These are phyloP conservation scores for Phodopus roborovskii DNA, from an alignment of 2,113 vertebrate species.

Conservation along the genomic window DNA sequence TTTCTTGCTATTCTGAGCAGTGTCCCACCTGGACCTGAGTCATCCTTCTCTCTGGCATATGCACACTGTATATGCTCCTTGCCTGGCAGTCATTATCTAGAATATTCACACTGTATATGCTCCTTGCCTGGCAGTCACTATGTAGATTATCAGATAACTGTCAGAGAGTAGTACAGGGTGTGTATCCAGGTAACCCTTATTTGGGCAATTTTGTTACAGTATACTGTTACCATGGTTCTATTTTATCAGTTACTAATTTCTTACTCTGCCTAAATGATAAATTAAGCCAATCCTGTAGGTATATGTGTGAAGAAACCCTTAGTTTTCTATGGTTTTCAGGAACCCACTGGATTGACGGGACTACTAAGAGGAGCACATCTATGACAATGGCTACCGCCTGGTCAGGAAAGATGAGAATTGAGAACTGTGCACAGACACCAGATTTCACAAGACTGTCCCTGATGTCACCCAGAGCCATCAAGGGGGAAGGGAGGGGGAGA, in stretches of 20 bases:
- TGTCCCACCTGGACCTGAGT: neutral
- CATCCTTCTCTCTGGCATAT: neutral
- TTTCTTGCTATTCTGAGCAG: neutral
- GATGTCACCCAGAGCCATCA: neutral
- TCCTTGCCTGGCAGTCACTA: neutral
- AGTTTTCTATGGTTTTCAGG: neutral
- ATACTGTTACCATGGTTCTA: neutral
- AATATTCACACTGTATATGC: too few relatives aligned
- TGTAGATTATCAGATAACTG: too few relatives aligned
- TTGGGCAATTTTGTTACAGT: neutral
- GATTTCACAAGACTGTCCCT: neutral
- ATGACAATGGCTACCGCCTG: neutral
- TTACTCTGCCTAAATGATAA: neutral
- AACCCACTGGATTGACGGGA: neutral
- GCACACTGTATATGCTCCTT: neutral
- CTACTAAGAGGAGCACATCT: neutral
- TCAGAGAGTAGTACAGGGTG: neutral
- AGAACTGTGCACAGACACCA: neutral
- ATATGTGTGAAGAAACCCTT: neutral
- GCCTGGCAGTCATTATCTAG: neutral
- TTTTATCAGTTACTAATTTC: neutral
- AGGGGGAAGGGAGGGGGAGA: neutral
- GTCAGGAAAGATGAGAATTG: neutral
- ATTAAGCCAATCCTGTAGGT: neutral
- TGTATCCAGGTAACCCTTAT: neutral